These are phyloP conservation scores for Holotrichia oblita DNA, from an alignment of 1,140 invertebrate species.

Conservation along the genomic window DNA sequence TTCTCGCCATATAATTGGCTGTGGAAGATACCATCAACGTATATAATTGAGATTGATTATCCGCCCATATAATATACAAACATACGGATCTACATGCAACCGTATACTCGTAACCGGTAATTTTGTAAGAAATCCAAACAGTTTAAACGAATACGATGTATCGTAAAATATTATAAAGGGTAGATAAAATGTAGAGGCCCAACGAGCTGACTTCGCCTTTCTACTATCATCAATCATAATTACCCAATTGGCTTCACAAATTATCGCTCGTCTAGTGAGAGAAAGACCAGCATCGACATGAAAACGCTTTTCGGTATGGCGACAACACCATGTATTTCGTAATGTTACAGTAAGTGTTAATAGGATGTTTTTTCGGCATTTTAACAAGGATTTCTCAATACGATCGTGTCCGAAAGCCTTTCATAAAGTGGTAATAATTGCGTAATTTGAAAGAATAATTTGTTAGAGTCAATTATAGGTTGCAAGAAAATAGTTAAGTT, in stretches of 20 bases:
- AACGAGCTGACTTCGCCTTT: background rate
- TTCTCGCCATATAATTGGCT: background rate
- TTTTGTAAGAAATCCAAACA: background rate
- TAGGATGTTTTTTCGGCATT: background rate
- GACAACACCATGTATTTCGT: background rate
- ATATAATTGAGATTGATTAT: conserved; percentile 2
- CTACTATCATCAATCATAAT: no score
- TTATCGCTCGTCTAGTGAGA: conserved; percentile 18
- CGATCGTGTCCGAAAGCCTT: background rate
- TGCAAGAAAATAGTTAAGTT: background rate
- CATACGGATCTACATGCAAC: background rate
- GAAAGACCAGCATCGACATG: conserved; percentile 10
- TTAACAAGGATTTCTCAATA: background rate
- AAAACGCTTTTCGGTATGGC: conserved; percentile 11
- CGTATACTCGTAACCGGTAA: background rate
- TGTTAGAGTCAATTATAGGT: background rate
- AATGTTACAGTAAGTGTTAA: conserved; percentile 1
- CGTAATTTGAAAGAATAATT: background rate
- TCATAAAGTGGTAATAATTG: background rate
- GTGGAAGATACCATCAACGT: background rate
- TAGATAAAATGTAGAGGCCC: background rate
- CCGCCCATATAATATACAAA: background rate
- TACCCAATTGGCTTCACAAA: conserved; percentile 30
- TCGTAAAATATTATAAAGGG: background rate
- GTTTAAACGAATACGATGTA: background rate